phyloP scores from a whole-genome alignment of 1,140 invertebrate species.

The Polypedilum pembai region DNA sequence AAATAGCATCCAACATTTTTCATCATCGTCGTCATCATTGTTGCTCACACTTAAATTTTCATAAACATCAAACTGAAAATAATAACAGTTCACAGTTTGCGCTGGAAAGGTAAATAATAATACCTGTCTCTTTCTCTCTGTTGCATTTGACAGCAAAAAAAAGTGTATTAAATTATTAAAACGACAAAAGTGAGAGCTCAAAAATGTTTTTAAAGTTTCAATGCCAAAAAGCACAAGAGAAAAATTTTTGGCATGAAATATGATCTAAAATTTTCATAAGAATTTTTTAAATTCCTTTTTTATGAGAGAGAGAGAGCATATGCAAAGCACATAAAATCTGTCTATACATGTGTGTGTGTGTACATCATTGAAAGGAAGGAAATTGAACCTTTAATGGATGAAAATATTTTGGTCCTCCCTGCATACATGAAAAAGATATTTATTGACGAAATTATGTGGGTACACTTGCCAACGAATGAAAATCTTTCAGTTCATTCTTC shows the following conservation, averaged over 20 bases:
- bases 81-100: too few species aligned
- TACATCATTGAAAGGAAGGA: neutral
- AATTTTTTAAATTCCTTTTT: neutral
- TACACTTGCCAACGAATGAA: neutral
- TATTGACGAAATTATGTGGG: neutral
- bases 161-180: too few species aligned
- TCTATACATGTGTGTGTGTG: neutral
- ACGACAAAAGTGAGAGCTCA: too few species aligned
- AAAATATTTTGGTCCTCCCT: neutral
- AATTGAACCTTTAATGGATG: slow-evolving; percentile 6
- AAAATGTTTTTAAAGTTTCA: neutral
- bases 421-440: neutral
- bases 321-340: neutral
- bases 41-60: neutral
- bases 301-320: neutral
- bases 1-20: too few species aligned
- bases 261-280: neutral
- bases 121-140: too few species aligned
- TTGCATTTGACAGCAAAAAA: too few species aligned
- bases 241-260: neutral
- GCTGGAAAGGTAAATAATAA: too few species aligned
- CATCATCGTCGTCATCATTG: too few species aligned
- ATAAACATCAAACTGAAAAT: neutral
- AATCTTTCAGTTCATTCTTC: too few species aligned
- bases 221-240: neutral